A percentile compares a stretch with the other conserved stretches of the same genome.
Conservation (phyloP, 2,797 vertebrate species). For the Sphenopsis melanotis region DNA sequence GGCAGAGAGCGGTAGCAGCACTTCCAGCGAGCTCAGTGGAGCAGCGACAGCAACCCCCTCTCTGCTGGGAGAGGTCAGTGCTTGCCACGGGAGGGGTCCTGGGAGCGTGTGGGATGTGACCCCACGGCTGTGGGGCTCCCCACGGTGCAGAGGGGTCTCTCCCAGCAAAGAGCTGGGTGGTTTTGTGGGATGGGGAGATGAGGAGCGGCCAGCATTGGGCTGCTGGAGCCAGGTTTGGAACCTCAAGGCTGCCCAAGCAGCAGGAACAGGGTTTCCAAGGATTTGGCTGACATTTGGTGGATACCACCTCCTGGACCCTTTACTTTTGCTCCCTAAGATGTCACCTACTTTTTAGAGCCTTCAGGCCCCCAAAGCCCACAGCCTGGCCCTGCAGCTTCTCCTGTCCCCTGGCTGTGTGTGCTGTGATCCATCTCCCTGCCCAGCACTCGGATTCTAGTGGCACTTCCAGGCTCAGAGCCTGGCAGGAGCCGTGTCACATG, state of each 20-base stretch:
- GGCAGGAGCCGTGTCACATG: fast-evolving
- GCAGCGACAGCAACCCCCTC: neutral
- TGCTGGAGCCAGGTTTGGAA: neutral
- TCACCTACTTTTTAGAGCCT: neutral
- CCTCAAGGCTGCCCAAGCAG: neutral
- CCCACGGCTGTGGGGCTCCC: neutral
- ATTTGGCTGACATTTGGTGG: neutral
- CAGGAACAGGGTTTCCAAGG: neutral
- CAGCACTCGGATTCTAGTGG: neutral
- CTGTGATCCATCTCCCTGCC: neutral
- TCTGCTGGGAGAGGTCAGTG: neutral
- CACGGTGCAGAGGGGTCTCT: fast-evolving
- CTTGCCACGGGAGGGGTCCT: neutral
- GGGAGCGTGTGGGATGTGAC: fast-evolving
- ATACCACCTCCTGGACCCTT: neutral
- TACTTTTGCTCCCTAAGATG: neutral
- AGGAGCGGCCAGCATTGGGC: neutral
- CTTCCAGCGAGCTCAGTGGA: neutral
- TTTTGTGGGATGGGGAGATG: neutral
- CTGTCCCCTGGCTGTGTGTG: neutral
- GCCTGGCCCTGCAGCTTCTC: neutral
- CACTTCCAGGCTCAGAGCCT: neutral
- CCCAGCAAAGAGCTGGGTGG: neutral
- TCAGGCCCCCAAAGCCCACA: neutral
- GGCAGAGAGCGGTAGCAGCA: neutral